phyloP scores from a whole-genome alignment of 2,888 invertebrate genomes.

The Uloborus plumipes region DNA sequence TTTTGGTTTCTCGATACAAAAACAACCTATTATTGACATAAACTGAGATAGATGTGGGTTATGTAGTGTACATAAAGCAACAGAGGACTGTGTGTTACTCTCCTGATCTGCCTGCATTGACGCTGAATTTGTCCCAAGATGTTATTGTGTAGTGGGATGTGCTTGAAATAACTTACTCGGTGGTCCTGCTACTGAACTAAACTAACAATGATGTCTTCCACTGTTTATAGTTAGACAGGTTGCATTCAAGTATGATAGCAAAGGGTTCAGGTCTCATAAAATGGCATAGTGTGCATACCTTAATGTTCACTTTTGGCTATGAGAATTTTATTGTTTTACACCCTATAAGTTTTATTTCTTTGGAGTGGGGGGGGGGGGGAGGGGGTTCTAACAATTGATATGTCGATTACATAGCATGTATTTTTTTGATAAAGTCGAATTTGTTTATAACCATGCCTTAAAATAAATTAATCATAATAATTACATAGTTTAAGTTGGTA shows the following conservation, averaged over 20 bases:
- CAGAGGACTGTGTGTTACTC: background rate
- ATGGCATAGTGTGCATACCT: background rate
- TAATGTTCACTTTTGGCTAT: too few species aligned
- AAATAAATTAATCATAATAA: too few species aligned
- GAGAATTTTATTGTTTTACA: too few species aligned
- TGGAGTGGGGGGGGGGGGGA: too few species aligned
- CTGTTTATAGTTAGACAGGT: background rate
- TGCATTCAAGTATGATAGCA: too few species aligned
- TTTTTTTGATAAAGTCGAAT: too few species aligned
- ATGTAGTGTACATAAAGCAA: background rate
- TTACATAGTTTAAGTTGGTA: too few species aligned
- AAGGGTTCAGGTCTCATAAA: background rate
- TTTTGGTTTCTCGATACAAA: conserved; percentile 28
- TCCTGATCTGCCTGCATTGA: too few species aligned
- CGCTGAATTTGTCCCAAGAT: background rate
- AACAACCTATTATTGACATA: conserved; percentile 12
- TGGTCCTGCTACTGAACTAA: background rate
- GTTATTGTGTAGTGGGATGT: conserved; percentile 1
- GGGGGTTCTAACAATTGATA: too few species aligned
- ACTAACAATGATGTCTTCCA: background rate
- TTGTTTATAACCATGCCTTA: too few species aligned
- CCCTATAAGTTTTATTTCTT: too few species aligned
- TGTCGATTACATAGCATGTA: too few species aligned
- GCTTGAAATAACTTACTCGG: background rate
- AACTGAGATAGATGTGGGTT: conserved; percentile 16